Evolutionary conservation across 2,888 invertebrate genomes (phyloP), one percentile per base, ranked within the genome.

Genomic region (Caenorhabditis japonica): DNA sequence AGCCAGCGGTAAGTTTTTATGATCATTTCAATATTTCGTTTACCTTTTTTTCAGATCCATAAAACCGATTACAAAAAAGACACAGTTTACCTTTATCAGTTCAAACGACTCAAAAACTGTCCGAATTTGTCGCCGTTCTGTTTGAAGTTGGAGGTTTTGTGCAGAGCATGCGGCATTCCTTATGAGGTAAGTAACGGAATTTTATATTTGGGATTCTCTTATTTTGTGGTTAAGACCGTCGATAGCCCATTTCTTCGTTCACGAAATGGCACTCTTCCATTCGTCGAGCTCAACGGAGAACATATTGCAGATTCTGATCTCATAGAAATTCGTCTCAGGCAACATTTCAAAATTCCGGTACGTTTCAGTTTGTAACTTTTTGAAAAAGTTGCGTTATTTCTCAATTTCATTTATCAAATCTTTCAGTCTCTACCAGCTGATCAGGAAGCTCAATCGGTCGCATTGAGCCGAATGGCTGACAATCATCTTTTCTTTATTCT

Each of bases 101-200:
- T 85, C 62, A 77, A 79, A 12, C 72, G 82, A 12, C 64, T 80
- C n/a, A 76, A 78, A 4, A 69, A 79, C 23, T 68, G 77, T 12
- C 85, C 83, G 39, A 85, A 82, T 62, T 62, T 84, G 21, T 85
- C 85, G n/a, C 85, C 85, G 12, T 85, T 77, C 64, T 85, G 85
- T 52, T 61, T 85, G 61, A 85, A 85, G 52, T 39, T 85, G 10
- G 85, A 85, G 61, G 79, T 83, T 12, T 79, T 81, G 33, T 77
- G 84, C 15, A 75, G 85, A 19, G 79, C 81, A 13, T 74, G 84
- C 62, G 75, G 83, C 39, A 84, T 85, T 68, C 68, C 72, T 36
- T 79, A 85, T 49, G 84, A 85, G 79, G 82, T 80, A 17, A 15
- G 15, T 27, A 10, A 2, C 8, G 4, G 2, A 8, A 15, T 23